These are phyloP conservation scores for Syngnathus acus DNA, from an alignment of 2,797 vertebrate genomes.

Conservation along the genomic window DNA sequence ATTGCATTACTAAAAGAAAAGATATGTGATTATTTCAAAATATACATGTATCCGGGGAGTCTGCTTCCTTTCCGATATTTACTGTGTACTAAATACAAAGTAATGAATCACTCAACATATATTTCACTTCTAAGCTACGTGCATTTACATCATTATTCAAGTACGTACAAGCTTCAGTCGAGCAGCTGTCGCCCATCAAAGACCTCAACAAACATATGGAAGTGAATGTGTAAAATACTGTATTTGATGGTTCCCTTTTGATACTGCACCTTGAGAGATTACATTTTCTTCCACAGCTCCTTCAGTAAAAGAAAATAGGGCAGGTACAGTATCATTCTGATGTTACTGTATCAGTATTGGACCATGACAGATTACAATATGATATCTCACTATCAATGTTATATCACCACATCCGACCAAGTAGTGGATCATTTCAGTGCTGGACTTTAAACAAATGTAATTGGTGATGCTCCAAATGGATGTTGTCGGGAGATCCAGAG, in stretches of 20 bases:
- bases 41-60: neutral
- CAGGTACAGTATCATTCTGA: neutral
- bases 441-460: neutral
- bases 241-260: neutral
- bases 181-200: neutral
- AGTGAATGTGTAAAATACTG: neutral
- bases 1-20: neutral
- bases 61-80: neutral
- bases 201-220: neutral
- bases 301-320: neutral
- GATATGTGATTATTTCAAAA: neutral
- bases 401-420: neutral
- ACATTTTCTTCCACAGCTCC: neutral
- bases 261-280: neutral
- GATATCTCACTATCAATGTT: neutral
- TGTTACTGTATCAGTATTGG: neutral
- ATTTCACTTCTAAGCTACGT: too few species aligned
- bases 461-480: neutral
- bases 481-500: neutral
- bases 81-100: neutral
- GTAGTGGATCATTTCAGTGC: neutral
- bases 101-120: neutral
- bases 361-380: neutral
- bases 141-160: too few species aligned
- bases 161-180: neutral